Conservation (phyloP, 2,113 vertebrate species). For the Phylloscopus whistleri region DNA sequence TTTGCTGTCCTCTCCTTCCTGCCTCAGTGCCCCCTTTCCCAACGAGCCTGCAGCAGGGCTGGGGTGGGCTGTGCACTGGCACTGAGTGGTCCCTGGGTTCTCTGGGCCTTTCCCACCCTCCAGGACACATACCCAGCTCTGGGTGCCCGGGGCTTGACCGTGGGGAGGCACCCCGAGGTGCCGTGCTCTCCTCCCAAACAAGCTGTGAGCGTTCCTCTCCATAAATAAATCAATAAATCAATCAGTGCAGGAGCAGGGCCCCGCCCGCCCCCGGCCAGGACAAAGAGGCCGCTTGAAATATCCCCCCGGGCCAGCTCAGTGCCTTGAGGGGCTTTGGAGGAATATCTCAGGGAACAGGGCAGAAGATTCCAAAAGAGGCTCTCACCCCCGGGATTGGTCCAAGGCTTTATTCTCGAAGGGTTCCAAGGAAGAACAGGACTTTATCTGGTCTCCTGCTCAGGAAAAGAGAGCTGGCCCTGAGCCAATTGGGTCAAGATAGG, state of each 20-base stretch:
- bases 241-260: not conserved
- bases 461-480: too few species aligned
- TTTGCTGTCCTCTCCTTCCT: not conserved
- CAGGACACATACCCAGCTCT: accelerated
- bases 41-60: not conserved
- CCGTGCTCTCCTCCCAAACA: not conserved
- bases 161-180: not conserved
- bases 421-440: too few species aligned
- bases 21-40: not conserved
- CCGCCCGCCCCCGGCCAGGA: not conserved
- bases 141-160: accelerated
- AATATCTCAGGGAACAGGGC: too few species aligned
- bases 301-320: too few species aligned
- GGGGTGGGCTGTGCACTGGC: not conserved
- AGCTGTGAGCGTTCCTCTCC: not conserved
- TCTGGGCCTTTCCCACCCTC: not conserved
- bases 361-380: too few species aligned
- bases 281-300: not conserved
- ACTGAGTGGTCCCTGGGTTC: not conserved
- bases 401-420: too few species aligned
- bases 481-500: too few species aligned
- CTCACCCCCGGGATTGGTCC: too few species aligned
- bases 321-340: too few species aligned
- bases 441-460: too few species aligned
- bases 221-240: not conserved